Evolutionary conservation across 2,113 vertebrate species (phyloP).

Genomic region (Lucifuga dentata): DNA sequence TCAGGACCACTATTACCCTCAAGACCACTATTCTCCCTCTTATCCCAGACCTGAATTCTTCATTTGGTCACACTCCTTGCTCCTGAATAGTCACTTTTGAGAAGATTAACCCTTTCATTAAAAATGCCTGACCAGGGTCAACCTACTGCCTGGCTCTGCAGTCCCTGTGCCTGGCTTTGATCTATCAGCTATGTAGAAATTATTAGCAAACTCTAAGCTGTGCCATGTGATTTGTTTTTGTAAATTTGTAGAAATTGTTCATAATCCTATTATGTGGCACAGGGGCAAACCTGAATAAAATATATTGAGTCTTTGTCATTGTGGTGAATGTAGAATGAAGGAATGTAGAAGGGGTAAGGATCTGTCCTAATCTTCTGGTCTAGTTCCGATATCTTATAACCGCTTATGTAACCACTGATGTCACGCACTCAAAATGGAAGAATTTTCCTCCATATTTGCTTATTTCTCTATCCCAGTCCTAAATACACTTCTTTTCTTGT

Average conservation of each 20-base stretch:
- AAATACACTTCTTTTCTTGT: constrained; percentile 86
- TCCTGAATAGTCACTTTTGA: constrained; percentile 98
- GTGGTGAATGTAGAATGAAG: constrained; percentile 89
- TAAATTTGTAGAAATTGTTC: constrained; percentile 99
- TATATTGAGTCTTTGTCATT: constrained; percentile 94
- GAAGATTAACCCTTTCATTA: constrained; percentile 99
- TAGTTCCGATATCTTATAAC: constrained; percentile 90
- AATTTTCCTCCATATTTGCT: constrained; percentile 83
- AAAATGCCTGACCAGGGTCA: constrained; percentile 95
- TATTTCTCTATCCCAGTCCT: constrained; percentile 79
- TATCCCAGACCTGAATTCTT: constrained; percentile 92
- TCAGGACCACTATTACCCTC: constrained; percentile 84
- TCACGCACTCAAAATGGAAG: constrained; percentile 86
- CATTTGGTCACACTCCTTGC: constrained; percentile 99
- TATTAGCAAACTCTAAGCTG: constrained; percentile 98
- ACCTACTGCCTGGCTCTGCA: constrained; percentile 90
- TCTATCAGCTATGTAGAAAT: constrained; percentile 98
- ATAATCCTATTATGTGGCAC: constrained; percentile 98
- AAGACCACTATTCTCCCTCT: constrained; percentile 87
- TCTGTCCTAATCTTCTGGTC: constrained; percentile 89
- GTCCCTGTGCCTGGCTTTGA: constrained; percentile 92
- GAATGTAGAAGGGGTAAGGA: constrained; percentile 86
- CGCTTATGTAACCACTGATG: constrained; percentile 86
- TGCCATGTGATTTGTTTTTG: constrained; percentile 99
- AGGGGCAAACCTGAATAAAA: constrained; percentile 94